These are phyloP conservation scores for Corythaeola cristata DNA, from an alignment of 2,113 vertebrate genomes.

Conservation along the genomic window DNA sequence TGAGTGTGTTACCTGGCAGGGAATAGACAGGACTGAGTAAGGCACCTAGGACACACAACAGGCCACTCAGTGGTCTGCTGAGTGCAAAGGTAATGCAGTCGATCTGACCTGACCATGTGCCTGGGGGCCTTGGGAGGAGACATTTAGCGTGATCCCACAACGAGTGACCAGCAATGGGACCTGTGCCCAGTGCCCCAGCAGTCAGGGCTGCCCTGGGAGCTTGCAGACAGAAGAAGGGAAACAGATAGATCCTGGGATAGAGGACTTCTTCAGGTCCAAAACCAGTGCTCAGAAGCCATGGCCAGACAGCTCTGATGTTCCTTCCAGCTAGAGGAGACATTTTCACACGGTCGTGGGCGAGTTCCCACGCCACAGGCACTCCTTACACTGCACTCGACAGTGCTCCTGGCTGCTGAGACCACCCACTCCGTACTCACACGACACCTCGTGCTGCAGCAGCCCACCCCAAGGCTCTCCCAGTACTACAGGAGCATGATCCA, in stretches of 20 bases:
- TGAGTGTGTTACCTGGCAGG: neutral
- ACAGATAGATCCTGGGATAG: neutral
- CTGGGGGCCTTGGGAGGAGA: neutral
- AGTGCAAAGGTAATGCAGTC: neutral
- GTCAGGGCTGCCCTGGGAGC: neutral
- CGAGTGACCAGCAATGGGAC: neutral
- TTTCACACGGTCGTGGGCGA: fast-evolving
- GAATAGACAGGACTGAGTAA: neutral
- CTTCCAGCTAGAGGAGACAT: neutral
- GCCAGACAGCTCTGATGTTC: neutral
- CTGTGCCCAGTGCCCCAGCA: fast-evolving
- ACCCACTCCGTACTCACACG: neutral
- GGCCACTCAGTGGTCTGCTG: too few relatives aligned
- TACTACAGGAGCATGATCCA: neutral
- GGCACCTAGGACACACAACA: neutral
- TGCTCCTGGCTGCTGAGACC: neutral
- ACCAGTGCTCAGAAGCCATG: neutral
- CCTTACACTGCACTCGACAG: neutral
- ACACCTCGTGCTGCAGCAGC: neutral
- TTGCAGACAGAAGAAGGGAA: neutral
- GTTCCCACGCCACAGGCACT: neutral
- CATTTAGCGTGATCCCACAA: neutral
- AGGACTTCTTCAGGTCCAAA: neutral
- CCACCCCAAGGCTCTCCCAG: neutral
- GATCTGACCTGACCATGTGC: neutral